Evolutionary conservation across 2,888 invertebrate species (phyloP).

Genomic region (Sussaba pulchella): DNA sequence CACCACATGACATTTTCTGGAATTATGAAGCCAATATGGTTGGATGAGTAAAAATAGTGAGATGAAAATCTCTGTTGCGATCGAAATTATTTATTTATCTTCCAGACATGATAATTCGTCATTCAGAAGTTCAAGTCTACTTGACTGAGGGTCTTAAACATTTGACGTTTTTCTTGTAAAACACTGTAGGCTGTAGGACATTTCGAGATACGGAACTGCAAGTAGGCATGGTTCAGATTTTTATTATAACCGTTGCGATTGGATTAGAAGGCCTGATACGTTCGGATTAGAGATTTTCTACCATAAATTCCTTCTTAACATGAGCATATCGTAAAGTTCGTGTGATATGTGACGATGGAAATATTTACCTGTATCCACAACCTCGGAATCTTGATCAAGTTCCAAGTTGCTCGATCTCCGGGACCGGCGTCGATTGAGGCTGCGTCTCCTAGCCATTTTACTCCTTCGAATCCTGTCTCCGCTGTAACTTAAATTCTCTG

Average conservation of each 20-base stretch:
- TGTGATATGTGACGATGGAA: background rate
- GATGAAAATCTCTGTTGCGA: background rate
- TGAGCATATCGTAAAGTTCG: background rate
- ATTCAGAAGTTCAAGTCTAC: too few species aligned
- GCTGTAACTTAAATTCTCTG: background rate
- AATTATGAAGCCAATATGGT: too few species aligned
- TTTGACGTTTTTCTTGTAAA: too few species aligned
- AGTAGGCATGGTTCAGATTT: too few species aligned
- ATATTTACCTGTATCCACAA: slow-evolving; percentile 47
- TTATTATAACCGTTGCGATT: too few species aligned
- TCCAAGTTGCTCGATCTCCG: slow-evolving; percentile 57
- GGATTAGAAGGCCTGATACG: too few species aligned
- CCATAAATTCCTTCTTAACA: background rate
- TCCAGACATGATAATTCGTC: too few species aligned
- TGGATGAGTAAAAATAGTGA: background rate
- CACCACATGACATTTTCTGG: slow-evolving; percentile 62
- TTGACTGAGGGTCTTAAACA: too few species aligned
- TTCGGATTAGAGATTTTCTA: too few species aligned
- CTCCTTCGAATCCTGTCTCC: background rate
- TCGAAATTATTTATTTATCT: background rate
- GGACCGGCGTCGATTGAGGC: slow-evolving; percentile 59
- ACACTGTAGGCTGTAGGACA: too few species aligned
- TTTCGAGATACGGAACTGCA: too few species aligned
- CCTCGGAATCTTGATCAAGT: slow-evolving; percentile 57
- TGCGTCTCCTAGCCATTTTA: slow-evolving; percentile 64